These are phyloP conservation scores for Centruroides sculpturatus DNA, from an alignment of 1,140 invertebrate genomes.

Conservation along the genomic window DNA sequence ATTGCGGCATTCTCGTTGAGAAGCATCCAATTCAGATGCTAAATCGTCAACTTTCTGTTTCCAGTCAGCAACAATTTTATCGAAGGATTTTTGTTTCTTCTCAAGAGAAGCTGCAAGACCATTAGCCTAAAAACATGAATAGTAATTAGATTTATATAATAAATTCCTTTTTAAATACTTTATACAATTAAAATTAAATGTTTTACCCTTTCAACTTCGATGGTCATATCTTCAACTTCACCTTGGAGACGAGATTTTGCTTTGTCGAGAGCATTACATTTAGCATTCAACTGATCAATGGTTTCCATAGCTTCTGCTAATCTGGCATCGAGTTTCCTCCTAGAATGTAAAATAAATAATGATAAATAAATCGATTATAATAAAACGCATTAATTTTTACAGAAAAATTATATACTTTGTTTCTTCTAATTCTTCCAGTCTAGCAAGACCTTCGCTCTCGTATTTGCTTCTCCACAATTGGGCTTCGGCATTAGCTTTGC, in stretches of 20 bases:
- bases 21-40: conserved; percentile 89
- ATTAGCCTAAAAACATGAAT: conserved; percentile 44
- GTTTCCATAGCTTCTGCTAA: conserved; percentile 94
- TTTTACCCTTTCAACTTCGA: conserved; percentile 71
- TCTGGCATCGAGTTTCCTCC: conserved; percentile 77
- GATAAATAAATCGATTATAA: background rate
- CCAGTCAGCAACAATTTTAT: conserved; percentile 99
- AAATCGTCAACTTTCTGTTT: conserved; percentile 98
- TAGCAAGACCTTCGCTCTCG: conserved; percentile 89
- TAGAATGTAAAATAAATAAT: background rate
- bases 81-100: conserved; percentile 99
- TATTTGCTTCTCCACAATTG: conserved; percentile 94
- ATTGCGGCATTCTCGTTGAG: conserved; percentile 98
- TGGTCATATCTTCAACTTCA: conserved; percentile 94
- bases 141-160: background rate
- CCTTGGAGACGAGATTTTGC: conserved; percentile 89
- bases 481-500: conserved; percentile 91
- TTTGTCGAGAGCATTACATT: conserved; percentile 92
- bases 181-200: background rate
- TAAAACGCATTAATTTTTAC: background rate
- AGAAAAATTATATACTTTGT: conserved; percentile 45
- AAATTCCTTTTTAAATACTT: background rate
- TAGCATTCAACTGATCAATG: conserved; percentile 93
- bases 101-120: conserved; percentile 89
- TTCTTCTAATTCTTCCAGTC: conserved; percentile 96